Conservation (phyloP, 2,888 invertebrate species). For the Isoperla grammatica region DNA sequence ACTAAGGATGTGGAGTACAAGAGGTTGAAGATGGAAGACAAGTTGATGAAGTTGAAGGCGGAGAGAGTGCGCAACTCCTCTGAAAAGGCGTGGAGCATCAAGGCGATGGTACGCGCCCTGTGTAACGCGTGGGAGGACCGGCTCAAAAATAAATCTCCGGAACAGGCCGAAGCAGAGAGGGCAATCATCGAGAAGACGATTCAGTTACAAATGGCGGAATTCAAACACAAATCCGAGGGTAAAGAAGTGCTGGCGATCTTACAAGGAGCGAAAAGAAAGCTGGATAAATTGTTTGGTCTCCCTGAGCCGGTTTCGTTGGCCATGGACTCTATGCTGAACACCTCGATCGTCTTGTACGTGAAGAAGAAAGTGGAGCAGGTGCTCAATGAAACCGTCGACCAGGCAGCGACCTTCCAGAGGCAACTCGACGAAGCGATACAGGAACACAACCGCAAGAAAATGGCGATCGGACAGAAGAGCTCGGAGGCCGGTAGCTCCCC, state of each 20-base stretch:
- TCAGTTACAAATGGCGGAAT: neutral
- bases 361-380: conserved; percentile 6
- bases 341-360: neutral
- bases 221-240: conserved; percentile 7
- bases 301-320: conserved; percentile 1
- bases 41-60: conserved; percentile 1
- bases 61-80: neutral
- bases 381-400: neutral
- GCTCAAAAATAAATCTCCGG: too few relatives aligned
- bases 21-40: neutral
- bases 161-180: neutral
- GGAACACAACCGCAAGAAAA: too few relatives aligned
- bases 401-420: neutral
- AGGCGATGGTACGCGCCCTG: conserved; percentile 4
- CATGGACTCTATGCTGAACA: conserved; percentile 13
- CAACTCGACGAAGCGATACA: too few relatives aligned
- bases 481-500: too few relatives aligned
- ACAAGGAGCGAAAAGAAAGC: conserved; percentile 10
- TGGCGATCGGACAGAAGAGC: too few relatives aligned
- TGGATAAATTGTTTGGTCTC: neutral
- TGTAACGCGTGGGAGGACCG: conserved; percentile 1
- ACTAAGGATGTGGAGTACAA: neutral
- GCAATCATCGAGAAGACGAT: neutral
- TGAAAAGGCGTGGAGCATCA: neutral
- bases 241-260: conserved; percentile 15